These are phyloP conservation scores for Leptopterna dolabrata DNA, from an alignment of 2,888 invertebrate genomes.

Conservation along the genomic window DNA sequence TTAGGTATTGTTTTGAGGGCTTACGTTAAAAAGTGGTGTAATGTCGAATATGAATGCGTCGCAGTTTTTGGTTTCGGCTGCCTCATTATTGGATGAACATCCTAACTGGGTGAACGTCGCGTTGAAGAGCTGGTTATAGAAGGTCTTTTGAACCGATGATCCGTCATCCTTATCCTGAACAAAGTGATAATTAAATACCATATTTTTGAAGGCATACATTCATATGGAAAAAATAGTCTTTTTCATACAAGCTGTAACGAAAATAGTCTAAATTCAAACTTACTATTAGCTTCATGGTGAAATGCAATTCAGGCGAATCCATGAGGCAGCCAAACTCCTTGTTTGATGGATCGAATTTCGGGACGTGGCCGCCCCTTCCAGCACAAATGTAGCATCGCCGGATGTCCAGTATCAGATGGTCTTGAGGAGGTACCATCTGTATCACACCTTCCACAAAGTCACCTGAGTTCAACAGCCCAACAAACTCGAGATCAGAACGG, in stretches of 20 bases:
- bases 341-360: conserved; percentile 52
- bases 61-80: conserved; percentile 27
- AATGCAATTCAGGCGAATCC: conserved; percentile 53
- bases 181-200: background rate
- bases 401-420: conserved; percentile 51
- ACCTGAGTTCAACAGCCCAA: conserved; percentile 13
- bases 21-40: conserved; percentile 57
- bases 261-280: background rate
- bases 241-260: too few species aligned
- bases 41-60: conserved; percentile 55
- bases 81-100: background rate
- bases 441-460: conserved; percentile 54
- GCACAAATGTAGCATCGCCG: conserved; percentile 56
- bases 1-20: background rate
- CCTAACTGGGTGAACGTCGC: conserved; percentile 38
- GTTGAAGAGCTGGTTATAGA: conserved; percentile 50
- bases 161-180: conserved; percentile 53
- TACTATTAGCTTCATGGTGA: conserved; percentile 54
- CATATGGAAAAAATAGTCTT: too few species aligned
- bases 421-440: conserved; percentile 51
- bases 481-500: too few species aligned
- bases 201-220: too few species aligned
- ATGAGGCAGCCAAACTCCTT: conserved; percentile 56
- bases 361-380: conserved; percentile 48
- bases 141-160: conserved; percentile 33